Evolutionary conservation across 2,113 vertebrate genomes (phyloP), one percentile per base, ranked within the genome.

Genomic region (Microtus ochrogaster): DNA sequence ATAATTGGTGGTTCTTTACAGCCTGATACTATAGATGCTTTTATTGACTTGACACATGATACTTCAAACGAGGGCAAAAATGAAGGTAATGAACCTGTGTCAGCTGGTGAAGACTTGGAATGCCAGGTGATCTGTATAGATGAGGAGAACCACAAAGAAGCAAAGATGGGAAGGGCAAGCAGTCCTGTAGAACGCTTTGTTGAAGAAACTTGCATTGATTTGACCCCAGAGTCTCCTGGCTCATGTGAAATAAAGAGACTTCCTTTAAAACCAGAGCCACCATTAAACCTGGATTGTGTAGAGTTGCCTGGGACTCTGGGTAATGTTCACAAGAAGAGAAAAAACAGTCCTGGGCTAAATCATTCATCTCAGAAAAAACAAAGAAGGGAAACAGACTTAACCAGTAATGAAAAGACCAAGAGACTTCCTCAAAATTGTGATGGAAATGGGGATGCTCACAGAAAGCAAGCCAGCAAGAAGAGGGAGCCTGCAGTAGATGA

Each of bases 271-370:
- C 96, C 78, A 92, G 97, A 98, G 66, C 72, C 49, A 0, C 28
- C 22, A 85, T 95, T 90, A 44, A 95, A 96, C 96, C 82, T 92
- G 95, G 87, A 81, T 96, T 76, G 36, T 90, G 74, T 12, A 84
- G 97, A 41, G 21, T 98, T 97, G 79, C 82, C 96, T 70, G 94
- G 96, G 97, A 33, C 89, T 94, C 13, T 98, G 97, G 89, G 96
- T 97, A 87, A 99, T 99, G 96, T 84, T 94, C 87, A 72, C 93
- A 97, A 99, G 98, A 98, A 98, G 96, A 97, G 98, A 77, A 99
- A 98, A 97, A 98, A 92, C 4, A 96, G 88, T 39, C 84, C 84
- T 30, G 70, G 96, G 11, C 4, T 94, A 94, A 98, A 97, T 83
- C 94, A 93, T 94, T 96, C 21, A 94, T 96, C 22, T 95, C 94